Evolutionary conservation across 1,140 invertebrate species (phyloP).

Genomic region (Sitophilus oryzae): DNA sequence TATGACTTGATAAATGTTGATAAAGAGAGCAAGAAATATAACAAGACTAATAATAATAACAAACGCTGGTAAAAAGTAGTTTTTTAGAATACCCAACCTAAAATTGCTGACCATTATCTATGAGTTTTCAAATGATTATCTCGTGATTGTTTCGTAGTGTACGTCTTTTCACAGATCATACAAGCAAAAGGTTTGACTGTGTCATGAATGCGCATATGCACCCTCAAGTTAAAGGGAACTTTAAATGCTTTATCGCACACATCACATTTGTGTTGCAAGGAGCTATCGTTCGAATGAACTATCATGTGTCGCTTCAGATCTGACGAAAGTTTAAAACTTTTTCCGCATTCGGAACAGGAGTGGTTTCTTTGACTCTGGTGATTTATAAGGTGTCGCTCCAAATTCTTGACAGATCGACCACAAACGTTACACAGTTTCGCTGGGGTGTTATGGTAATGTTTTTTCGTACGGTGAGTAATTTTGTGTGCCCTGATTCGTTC

Average conservation of each 20-base stretch:
- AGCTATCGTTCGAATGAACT: slow-evolving; percentile 64
- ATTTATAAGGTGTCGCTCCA: slow-evolving; percentile 8
- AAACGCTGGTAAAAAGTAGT: no score
- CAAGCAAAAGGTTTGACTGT: slow-evolving; percentile 61
- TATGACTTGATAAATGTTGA: no score
- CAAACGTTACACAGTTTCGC: slow-evolving; percentile 10
- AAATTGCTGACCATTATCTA: not conserved
- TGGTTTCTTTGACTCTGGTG: slow-evolving; percentile 11
- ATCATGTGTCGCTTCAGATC: slow-evolving; percentile 45
- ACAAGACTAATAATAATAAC: no score
- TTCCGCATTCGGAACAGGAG: slow-evolving; percentile 13
- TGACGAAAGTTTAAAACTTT: slow-evolving; percentile 8
- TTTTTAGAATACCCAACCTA: not conserved
- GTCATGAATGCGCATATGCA: slow-evolving; percentile 62
- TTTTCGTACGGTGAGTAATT: slow-evolving; percentile 1
- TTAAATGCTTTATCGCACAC: slow-evolving; percentile 43
- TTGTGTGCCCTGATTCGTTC: slow-evolving; percentile 5
- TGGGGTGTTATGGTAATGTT: not conserved
- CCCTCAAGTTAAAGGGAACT: slow-evolving; percentile 31
- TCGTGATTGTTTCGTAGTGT: slow-evolving; percentile 24
- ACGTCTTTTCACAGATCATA: slow-evolving; percentile 52
- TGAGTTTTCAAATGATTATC: slow-evolving; percentile 25
- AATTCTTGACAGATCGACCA: slow-evolving; percentile 1
- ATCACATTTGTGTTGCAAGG: slow-evolving; percentile 61
- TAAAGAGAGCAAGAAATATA: no score